Conservation (phyloP, 2,113 vertebrate genomes). For the Percopsis transmontana region DNA sequence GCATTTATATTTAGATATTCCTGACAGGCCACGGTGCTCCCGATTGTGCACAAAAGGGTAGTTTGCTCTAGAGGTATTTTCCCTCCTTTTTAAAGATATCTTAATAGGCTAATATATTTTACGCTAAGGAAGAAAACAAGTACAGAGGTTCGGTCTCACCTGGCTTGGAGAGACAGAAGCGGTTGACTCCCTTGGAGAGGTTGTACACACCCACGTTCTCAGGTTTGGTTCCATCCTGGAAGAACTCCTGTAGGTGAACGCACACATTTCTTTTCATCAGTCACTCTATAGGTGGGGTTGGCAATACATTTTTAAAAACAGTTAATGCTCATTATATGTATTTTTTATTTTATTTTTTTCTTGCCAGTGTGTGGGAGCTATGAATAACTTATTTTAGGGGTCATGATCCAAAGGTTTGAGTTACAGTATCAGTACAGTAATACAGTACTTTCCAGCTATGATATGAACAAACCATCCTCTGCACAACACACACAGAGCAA, state of each 20-base stretch:
- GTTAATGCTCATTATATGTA: too few species aligned
- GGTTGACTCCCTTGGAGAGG: conserved; percentile 95
- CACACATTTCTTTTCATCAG: neutral
- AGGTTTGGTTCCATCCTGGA: conserved; percentile 94
- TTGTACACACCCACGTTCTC: conserved; percentile 98
- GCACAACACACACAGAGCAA: neutral
- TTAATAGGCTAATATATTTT: conserved; percentile 40
- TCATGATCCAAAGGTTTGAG: too few species aligned
- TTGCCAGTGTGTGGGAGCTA: too few species aligned
- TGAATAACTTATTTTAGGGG: too few species aligned
- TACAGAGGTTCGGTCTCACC: conserved; percentile 75
- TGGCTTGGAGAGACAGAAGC: conserved; percentile 97
- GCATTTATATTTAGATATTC: conserved; percentile 36
- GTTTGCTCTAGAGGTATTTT: conserved; percentile 9
- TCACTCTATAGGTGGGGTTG: neutral
- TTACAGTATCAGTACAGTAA: too few species aligned
- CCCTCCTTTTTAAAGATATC: too few species aligned
- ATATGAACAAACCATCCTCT: neutral
- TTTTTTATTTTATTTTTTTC: too few species aligned
- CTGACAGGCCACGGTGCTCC: neutral
- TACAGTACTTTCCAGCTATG: too few species aligned
- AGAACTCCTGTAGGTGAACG: conserved; percentile 87
- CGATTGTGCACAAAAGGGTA: conserved; percentile 23
- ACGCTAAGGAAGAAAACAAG: conserved; percentile 45
- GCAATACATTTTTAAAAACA: neutral